Base-by-base conservation (phyloP, 2,888 invertebrate genomes). In the Aricia artaxerxes region DNA sequence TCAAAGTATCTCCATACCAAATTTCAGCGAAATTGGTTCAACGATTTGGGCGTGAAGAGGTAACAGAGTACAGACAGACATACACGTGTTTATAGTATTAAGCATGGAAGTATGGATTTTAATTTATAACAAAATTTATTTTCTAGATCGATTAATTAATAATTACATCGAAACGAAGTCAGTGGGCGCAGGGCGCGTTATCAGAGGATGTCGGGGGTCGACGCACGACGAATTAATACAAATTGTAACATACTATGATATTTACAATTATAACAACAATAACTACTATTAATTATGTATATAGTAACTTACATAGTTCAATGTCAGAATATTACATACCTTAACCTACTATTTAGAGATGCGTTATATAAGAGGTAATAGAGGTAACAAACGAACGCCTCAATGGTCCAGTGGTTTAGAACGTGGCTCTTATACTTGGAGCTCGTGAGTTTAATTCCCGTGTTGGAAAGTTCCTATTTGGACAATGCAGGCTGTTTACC, bases 151-250 rank as follows among this genome's bases (percentile, higher is more conserved):
- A 64, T 64, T 38, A 69, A 38, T 69, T 38, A 69, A 13, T 38
- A 69, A 69, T 35, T 69, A 69, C 5, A 69, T 69, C 35, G 35
- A 38, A 69, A 69, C 13, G 16, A 69, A 38, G 69, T 69, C 64
- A 69, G 64, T 69, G 31, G 64, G 31, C 64, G 64, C 64, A 31
- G 9, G 31, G 69, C 38, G 3, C 76, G 76, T 53, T 76, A 76
- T 76, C 86, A 87, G 91, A 91, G 92, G 92, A 93, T 91, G 92
- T 90, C 89, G 87, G 83, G 91, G 92, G 92, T 92, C 93, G 92
- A 87, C 88, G 93, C 80, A 90, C 92, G 86, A 85, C 88, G 90
- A 91, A 92, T 92, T 91, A 88, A 89, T 88, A 90, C 89, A 90
- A 91, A 91, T 91, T 88, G 86, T 80, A 82, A 78, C 80, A 81